Conservation (phyloP, 2,888 invertebrate species). For the Eucriotettix oculatus region DNA sequence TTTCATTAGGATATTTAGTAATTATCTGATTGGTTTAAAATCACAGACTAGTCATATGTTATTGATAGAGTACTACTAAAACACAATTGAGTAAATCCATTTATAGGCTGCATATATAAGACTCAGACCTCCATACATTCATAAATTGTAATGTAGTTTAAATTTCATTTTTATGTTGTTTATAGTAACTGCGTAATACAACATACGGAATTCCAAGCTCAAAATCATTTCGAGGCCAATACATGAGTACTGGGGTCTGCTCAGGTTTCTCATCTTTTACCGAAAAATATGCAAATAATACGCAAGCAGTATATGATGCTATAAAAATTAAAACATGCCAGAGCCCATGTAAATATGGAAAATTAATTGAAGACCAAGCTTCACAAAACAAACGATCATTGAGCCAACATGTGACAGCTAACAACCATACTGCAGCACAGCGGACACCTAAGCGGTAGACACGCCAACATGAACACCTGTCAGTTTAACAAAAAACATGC, state of each 20-base stretch:
- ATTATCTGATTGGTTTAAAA: too few species aligned
- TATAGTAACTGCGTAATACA: slow-evolving; percentile 26
- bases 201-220: slow-evolving; percentile 65
- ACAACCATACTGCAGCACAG: slow-evolving; percentile 45
- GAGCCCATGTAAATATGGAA: slow-evolving; percentile 67
- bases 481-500: not conserved
- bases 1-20: too few species aligned
- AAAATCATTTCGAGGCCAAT: slow-evolving; percentile 63
- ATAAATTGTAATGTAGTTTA: not conserved
- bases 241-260: slow-evolving; percentile 47
- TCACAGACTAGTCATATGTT: too few species aligned
- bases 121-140: too few species aligned
- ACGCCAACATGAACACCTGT: slow-evolving; percentile 33
- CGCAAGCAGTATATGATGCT: slow-evolving; percentile 57
- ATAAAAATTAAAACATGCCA: slow-evolving; percentile 74
- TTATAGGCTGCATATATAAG: too few species aligned
- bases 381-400: slow-evolving; percentile 65
- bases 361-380: slow-evolving; percentile 57
- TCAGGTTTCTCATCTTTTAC: slow-evolving; percentile 55
- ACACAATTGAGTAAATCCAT: too few species aligned
- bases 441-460: slow-evolving; percentile 56
- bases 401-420: slow-evolving; percentile 62
- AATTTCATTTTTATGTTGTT: slow-evolving; percentile 7
- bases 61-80: too few species aligned
- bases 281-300: slow-evolving; percentile 64